Base-by-base conservation (phyloP, 2,888 invertebrate genomes). In the Zeuzera pyrina region DNA sequence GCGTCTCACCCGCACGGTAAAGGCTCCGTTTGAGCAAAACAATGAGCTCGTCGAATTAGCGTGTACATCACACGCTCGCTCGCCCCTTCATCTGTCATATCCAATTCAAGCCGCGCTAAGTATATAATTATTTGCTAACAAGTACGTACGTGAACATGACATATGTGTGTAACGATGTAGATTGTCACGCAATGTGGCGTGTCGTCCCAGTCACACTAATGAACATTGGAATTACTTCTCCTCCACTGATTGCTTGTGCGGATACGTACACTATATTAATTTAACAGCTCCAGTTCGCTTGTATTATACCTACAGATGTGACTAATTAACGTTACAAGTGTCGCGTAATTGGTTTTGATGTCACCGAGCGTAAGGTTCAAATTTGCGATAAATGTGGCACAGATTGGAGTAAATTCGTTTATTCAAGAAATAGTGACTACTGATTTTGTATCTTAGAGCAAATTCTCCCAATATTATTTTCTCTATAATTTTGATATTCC, bases 131-230 rank as follows among this genome's bases (percentile, higher is more conserved):
- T 49, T 61, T 44, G 52, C 61, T 54, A 57, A 55, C 60, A 57
- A 55, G 54, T 57, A 12, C n/a, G n/a, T n/a, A 25, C 12, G 49
- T 21, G 34, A 25, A 38, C 46, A 40, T 50, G 40, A 52, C 49
- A 47, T 43, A 37, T 47, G 45, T 43, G 31, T 35, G 33, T 38
- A 27, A 24, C 28, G 27, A 29, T 29, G 11, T 28, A 24, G 42
- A 42, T 41, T 49, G 62, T 57, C 76, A 78, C 73, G 74, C 76
- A 59, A 74, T 55, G 59, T 74, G 47, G 67, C 77, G 73, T 74
- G 76, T 50, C 59, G 53, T 52, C 55, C 49, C 50, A 49, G 57
- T 56, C 58, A 52, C 64, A 57, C 57, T 73, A 74, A 74, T 74
- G 71, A 73, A 71, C 67, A n/a, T n/a, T n/a, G n/a, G n/a, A n/a